These are phyloP conservation scores for Eretmochelys imbricata DNA, from an alignment of 2,113 vertebrate species.

Conservation along the genomic window DNA sequence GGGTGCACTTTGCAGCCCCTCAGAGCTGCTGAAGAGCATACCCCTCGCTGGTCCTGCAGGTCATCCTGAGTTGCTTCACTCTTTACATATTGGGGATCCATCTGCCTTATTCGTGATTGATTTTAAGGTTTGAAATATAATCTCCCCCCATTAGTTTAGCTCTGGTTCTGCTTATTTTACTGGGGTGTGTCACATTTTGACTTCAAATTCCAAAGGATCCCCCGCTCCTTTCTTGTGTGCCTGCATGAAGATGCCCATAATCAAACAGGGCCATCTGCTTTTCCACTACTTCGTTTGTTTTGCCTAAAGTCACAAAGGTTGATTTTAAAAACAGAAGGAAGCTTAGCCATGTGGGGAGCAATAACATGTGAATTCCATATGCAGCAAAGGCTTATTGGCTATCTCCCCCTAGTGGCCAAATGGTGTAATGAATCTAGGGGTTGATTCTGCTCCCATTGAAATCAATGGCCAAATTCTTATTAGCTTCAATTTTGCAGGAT, in stretches of 20 bases:
- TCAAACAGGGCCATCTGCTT: neutral
- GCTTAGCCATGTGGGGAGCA: neutral
- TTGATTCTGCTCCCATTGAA: neutral
- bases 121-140: neutral
- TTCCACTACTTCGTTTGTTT: neutral
- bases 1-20: neutral
- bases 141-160: neutral
- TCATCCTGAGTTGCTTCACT: neutral
- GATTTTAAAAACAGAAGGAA: neutral
- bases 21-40: neutral
- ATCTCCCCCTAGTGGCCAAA: neutral
- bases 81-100: neutral
- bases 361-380: neutral
- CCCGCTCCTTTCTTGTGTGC: neutral
- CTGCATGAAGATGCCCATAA: neutral
- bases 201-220: neutral
- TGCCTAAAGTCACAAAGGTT: neutral
- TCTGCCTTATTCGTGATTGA: neutral
- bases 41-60: neutral
- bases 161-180: neutral
- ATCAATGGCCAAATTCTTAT: fast-evolving
- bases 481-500: neutral
- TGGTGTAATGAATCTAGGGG: neutral
- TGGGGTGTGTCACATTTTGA: neutral
- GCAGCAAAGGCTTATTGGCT: neutral